Evolutionary conservation across 30 jellyfish, hydroid and myxozoan species (phyloP).

Genomic region (Pseudorhiza aurosa): DNA sequence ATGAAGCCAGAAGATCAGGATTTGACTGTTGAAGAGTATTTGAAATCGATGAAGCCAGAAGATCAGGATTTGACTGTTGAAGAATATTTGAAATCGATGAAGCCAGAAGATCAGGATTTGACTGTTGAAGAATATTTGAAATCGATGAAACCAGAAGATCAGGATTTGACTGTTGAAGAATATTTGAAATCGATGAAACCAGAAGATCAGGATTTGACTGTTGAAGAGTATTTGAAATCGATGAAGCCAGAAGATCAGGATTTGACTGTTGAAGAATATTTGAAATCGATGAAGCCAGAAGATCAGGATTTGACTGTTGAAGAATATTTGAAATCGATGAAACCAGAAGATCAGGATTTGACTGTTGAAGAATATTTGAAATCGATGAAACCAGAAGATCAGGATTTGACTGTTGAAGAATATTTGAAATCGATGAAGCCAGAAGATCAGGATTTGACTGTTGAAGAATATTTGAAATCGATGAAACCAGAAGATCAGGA

Average conservation of each 20-base stretch:
- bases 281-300: slow-evolving; percentile 1
- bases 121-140: slow-evolving; percentile 24
- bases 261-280: slow-evolving; percentile 19
- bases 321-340: slow-evolving; percentile 1
- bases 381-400: neutral
- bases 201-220: neutral
- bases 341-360: neutral
- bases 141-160: slow-evolving; percentile 5
- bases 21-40: slow-evolving; percentile 31
- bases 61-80: slow-evolving; percentile 14
- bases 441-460: slow-evolving; percentile 5
- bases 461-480: neutral
- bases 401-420: slow-evolving; percentile 14
- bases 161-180: slow-evolving; percentile 6
- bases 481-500: neutral
- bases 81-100: slow-evolving; percentile 13
- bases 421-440: slow-evolving; percentile 12
- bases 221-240: slow-evolving; percentile 15
- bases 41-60: neutral
- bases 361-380: slow-evolving; percentile 5
- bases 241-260: slow-evolving; percentile 5
- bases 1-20: slow-evolving; percentile 1
- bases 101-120: neutral
- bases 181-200: slow-evolving; percentile 12
- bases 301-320: neutral